Percentiles rank a stretch among this genome's conserved stretches.
Evolutionary conservation across 2,888 invertebrate genomes (phyloP).

Genomic region (Standfussiana lucernea): DNA sequence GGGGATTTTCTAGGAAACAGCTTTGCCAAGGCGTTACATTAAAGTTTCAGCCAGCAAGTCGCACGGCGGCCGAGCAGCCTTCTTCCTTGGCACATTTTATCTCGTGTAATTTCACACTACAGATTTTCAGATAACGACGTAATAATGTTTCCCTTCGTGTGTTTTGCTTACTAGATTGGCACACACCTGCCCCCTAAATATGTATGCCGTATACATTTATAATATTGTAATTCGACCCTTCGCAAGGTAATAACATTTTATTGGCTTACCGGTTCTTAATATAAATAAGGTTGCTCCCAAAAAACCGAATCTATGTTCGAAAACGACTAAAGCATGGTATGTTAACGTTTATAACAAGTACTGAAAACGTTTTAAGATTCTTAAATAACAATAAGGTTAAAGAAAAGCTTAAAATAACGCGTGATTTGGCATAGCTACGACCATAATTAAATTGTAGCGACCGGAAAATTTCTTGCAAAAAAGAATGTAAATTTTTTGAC

Average conservation of each 20-base stretch:
- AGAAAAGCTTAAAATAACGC: slow-evolving; percentile 63
- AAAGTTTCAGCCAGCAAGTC: slow-evolving; percentile 82
- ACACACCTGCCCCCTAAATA: slow-evolving; percentile 58
- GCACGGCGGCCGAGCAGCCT: slow-evolving; percentile 59
- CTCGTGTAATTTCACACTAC: slow-evolving; percentile 82
- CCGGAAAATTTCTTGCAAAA: slow-evolving; percentile 55
- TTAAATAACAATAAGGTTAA: slow-evolving; percentile 60
- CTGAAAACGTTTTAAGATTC: slow-evolving; percentile 42
- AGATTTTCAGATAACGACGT: slow-evolving; percentile 75
- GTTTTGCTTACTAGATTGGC: slow-evolving; percentile 61
- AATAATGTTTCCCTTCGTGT: slow-evolving; percentile 71
- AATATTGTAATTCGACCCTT: slow-evolving; percentile 66
- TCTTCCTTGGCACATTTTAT: slow-evolving; percentile 77
- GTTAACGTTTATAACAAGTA: slow-evolving; percentile 40
- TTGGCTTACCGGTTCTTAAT: slow-evolving; percentile 51
- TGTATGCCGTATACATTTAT: slow-evolving; percentile 67
- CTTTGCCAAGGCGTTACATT: slow-evolving; percentile 80
- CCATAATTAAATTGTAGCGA: slow-evolving; percentile 66
- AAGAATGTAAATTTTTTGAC: slow-evolving; percentile 58
- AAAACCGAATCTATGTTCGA: slow-evolving; percentile 39
- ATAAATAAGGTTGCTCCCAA: slow-evolving; percentile 55
- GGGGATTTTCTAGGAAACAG: slow-evolving; percentile 79
- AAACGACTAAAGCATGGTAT: slow-evolving; percentile 25
- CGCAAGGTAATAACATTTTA: slow-evolving; percentile 61
- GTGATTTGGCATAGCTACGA: slow-evolving; percentile 66